Conservation (phyloP, 2,113 vertebrate species). For the Bubalus kerabau region DNA sequence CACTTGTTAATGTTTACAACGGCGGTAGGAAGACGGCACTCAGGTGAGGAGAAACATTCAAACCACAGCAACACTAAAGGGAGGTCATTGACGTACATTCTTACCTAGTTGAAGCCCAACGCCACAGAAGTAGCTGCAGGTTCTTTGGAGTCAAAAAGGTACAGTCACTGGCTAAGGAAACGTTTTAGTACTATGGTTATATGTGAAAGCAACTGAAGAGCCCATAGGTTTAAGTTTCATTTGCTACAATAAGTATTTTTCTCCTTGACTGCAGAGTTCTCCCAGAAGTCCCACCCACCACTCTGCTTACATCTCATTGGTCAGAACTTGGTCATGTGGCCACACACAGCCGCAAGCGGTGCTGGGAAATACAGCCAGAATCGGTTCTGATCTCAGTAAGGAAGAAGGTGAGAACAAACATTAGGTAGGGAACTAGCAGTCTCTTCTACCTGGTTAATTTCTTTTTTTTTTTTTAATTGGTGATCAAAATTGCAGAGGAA, state of each 20-base stretch:
- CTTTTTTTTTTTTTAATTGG: neutral
- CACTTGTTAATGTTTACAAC: neutral
- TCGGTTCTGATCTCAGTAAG: neutral
- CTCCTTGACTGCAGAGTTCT: neutral
- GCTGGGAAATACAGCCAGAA: neutral
- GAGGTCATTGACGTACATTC: neutral
- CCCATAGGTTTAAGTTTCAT: neutral
- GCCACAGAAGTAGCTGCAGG: neutral
- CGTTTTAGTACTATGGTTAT: neutral
- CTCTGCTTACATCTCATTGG: neutral
- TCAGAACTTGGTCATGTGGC: neutral
- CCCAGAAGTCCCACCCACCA: neutral
- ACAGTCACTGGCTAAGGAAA: neutral
- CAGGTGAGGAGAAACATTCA: neutral
- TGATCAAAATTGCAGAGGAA: neutral
- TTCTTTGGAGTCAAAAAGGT: neutral
- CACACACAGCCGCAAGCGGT: neutral
- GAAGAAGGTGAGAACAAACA: neutral
- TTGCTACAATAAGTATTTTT: neutral
- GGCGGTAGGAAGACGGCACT: fast-evolving
- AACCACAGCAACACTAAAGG: neutral
- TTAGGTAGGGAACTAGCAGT: neutral
- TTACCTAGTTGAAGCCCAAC: neutral
- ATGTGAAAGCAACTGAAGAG: neutral
- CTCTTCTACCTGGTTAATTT: neutral